Evolutionary conservation across 1,140 invertebrate genomes (phyloP).

Genomic region (Cherax quadricarinatus): DNA sequence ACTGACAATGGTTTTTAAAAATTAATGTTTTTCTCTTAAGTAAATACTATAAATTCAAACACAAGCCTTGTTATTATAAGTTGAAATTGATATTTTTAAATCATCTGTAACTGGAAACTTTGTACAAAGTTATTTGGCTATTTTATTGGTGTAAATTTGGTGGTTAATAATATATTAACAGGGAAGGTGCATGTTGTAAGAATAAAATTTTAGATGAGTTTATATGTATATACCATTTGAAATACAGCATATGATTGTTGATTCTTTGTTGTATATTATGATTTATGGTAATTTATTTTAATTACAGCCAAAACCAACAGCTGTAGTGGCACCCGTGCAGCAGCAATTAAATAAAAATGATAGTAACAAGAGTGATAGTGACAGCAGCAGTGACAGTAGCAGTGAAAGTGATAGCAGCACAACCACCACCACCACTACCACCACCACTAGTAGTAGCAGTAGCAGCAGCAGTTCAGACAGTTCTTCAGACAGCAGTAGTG

Average conservation of each 20-base stretch:
- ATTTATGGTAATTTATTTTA: background rate
- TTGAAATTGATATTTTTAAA: no score
- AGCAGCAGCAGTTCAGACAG: constrained; percentile 69
- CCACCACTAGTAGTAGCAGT: constrained; percentile 71
- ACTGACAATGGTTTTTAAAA: no score
- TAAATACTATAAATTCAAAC: no score
- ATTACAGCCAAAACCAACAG: constrained; percentile 83
- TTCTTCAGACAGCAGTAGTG: constrained; percentile 59
- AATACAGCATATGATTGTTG: background rate
- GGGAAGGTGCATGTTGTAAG: no score
- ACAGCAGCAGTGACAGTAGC: constrained; percentile 61
- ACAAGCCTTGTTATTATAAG: no score
- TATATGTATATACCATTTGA: no score
- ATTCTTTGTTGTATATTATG: background rate
- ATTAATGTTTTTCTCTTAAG: no score
- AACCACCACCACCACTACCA: constrained; percentile 66
- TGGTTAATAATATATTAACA: no score
- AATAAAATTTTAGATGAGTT: no score
- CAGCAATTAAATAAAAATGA: constrained; percentile 62
- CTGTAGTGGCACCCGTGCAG: constrained; percentile 73
- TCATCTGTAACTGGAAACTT: no score
- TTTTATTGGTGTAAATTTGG: no score
- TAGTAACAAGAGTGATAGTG: constrained; percentile 41
- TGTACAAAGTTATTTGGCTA: no score
- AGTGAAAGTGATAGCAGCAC: constrained; percentile 55